Percentiles rank a stretch among this genome's conserved stretches.
These are phyloP conservation scores for Polyommatus icarus DNA, from an alignment of 2,888 invertebrate species.

Conservation along the genomic window DNA sequence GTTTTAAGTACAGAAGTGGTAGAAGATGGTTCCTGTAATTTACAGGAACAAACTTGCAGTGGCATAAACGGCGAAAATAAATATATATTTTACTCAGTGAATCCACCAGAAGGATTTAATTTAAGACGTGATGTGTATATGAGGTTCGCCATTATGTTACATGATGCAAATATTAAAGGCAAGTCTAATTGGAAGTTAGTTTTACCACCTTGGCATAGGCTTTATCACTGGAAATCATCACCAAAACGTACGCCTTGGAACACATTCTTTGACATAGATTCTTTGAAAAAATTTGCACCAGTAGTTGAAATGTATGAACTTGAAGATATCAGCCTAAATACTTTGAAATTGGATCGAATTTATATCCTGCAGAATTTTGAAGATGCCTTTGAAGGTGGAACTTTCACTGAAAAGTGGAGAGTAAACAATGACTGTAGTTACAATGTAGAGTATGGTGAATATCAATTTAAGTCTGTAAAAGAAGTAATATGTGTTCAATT, in stretches of 20 bases:
- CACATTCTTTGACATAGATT: conserved; percentile 90
- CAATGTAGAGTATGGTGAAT: conserved; percentile 84
- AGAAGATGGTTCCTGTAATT: conserved; percentile 39
- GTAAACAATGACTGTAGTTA: conserved; percentile 79
- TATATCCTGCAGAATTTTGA: conserved; percentile 92
- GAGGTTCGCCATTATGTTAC: conserved; percentile 91
- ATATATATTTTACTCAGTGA: conserved; percentile 95
- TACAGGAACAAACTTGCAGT: conserved; percentile 35
- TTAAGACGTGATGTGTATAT: conserved; percentile 97
- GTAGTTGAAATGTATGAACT: conserved; percentile 93
- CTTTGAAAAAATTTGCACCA: conserved; percentile 88
- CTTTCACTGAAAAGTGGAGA: conserved; percentile 92
- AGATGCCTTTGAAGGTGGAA: conserved; percentile 89
- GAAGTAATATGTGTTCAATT: conserved; percentile 89
- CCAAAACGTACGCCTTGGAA: conserved; percentile 88
- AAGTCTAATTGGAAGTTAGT: conserved; percentile 83
- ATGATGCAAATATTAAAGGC: conserved; percentile 81
- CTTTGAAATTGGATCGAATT: conserved; percentile 84
- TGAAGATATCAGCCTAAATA: conserved; percentile 44
- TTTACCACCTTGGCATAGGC: conserved; percentile 94
- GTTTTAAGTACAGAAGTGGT: conserved; percentile 34
- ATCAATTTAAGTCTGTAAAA: conserved; percentile 83
- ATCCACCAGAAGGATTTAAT: conserved; percentile 98
- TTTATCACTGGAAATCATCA: conserved; percentile 93
- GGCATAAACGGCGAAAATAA: conserved; percentile 57